Evolutionary conservation across 2,888 invertebrate species (phyloP).

Genomic region (Hyposoter didymator): DNA sequence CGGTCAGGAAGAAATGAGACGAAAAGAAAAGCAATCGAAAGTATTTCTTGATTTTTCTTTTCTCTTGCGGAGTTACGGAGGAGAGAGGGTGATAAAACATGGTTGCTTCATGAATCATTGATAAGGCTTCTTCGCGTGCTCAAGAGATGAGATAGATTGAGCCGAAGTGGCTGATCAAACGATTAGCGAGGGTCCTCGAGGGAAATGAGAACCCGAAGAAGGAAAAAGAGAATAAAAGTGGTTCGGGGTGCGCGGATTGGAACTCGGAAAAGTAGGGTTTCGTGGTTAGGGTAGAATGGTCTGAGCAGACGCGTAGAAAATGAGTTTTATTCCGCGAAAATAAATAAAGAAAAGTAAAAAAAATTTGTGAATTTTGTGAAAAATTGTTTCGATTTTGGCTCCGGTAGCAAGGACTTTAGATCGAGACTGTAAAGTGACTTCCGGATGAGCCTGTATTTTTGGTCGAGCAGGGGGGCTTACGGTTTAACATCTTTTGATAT

Average conservation of each 20-base stretch:
- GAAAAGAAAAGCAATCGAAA: neutral
- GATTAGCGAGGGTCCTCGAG: conserved; percentile 59
- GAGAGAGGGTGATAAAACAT: conserved; percentile 34
- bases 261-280: neutral
- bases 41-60: conserved; percentile 23
- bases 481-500: neutral
- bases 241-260: neutral
- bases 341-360: neutral
- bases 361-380: too few species aligned
- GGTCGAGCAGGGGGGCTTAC: neutral
- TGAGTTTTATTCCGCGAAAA: neutral
- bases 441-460: neutral
- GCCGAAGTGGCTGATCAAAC: conserved; percentile 55
- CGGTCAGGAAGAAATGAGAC: neutral
- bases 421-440: neutral
- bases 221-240: neutral
- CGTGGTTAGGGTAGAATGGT: neutral
- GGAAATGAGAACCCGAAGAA: conserved; percentile 49
- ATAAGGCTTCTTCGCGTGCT: conserved; percentile 34
- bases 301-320: neutral
- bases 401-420: too few species aligned
- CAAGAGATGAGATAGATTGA: conserved; percentile 39
- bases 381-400: too few species aligned
- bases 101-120: conserved; percentile 53
- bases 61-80: neutral